A percentile compares a stretch with the other conserved stretches of the same genome.
Evolutionary conservation across 2,113 vertebrate species (phyloP).

Genomic region (Cyprinodon brontotheroides): DNA sequence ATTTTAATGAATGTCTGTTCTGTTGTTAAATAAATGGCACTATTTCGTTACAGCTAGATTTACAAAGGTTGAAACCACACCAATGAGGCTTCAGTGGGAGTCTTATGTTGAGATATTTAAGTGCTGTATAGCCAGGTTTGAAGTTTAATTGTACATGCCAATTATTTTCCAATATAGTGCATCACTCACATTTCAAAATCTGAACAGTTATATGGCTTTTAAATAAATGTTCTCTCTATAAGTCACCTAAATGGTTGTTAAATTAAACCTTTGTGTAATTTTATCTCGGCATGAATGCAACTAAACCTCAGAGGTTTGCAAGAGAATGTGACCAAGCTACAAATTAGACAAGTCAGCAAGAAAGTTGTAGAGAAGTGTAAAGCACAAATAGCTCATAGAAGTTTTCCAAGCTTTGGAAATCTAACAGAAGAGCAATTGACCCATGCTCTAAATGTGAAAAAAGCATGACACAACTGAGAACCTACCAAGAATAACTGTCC

Average conservation of each 20-base stretch:
- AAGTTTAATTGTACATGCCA: not conserved
- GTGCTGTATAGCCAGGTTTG: not conserved
- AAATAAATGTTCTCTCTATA: not conserved
- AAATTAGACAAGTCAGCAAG: not conserved
- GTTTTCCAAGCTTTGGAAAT: not conserved
- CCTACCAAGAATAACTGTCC: not conserved
- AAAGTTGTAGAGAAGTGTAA: not conserved
- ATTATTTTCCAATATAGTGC: not conserved
- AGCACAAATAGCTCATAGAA: not conserved
- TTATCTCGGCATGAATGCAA: not conserved
- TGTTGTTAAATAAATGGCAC: not conserved
- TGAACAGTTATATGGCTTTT: not conserved
- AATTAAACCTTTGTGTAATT: not conserved
- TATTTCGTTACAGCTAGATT: not conserved
- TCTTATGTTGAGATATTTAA: not conserved
- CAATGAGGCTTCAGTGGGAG: not conserved
- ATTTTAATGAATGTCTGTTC: not conserved
- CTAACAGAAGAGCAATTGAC: not conserved
- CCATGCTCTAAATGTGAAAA: not conserved
- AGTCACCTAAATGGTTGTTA: not conserved
- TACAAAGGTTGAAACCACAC: not conserved
- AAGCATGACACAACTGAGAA: not conserved
- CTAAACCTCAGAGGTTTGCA: not conserved
- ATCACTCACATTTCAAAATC: not conserved
- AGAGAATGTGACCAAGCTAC: not conserved